These are phyloP conservation scores for Aphrocallistes beatrix DNA, from an alignment of 37 sponge, comb jelly and placozoan species.

Conservation along the genomic window DNA sequence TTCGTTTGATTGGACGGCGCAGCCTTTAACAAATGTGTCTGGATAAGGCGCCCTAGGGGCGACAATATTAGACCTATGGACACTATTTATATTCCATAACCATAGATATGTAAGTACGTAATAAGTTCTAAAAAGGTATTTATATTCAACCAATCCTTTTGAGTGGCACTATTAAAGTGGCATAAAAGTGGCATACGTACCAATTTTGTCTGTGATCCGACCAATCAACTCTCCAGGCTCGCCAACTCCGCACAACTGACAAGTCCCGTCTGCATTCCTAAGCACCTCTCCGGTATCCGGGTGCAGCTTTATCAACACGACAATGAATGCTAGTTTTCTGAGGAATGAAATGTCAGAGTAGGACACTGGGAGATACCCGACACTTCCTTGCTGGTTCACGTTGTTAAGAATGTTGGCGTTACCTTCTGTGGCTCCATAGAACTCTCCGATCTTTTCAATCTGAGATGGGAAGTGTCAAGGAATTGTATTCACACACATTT, in stretches of 20 bases:
- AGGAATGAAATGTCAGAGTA: neutral
- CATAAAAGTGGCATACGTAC: too few species aligned
- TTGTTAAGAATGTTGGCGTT: conserved; percentile 31
- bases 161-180: too few species aligned
- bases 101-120: too few species aligned
- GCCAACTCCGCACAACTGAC: conserved; percentile 18
- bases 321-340: conserved; percentile 5
- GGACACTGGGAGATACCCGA: conserved; percentile 27
- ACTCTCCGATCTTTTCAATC: conserved; percentile 57
- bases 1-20: too few species aligned
- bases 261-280: conserved; percentile 39
- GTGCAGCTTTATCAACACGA: conserved; percentile 34
- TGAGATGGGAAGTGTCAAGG: neutral
- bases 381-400: conserved; percentile 23
- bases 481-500: too few species aligned
- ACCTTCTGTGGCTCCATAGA: conserved; percentile 79
- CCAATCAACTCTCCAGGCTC: conserved; percentile 51
- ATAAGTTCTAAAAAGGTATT: too few species aligned
- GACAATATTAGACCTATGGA: too few species aligned
- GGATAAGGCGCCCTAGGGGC: too few species aligned
- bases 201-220: conserved; percentile 18
- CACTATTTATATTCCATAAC: too few species aligned
- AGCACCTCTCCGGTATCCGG: conserved; percentile 38
- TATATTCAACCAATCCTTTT: too few species aligned
- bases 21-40: too few species aligned